Evolutionary conservation across 2,888 invertebrate species (phyloP).

Genomic region (Netelia inedita): DNA sequence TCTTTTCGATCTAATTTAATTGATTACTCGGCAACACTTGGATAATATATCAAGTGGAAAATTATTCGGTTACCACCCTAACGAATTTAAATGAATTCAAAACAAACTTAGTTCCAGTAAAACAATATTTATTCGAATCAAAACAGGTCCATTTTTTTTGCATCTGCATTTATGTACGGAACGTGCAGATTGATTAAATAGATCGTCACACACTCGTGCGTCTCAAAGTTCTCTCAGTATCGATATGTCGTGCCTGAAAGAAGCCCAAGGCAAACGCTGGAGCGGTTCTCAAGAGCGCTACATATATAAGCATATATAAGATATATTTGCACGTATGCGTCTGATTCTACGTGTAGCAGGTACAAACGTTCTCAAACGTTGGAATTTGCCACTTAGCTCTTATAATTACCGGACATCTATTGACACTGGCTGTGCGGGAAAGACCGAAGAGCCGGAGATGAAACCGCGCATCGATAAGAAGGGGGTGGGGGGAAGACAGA

Average conservation of each 20-base stretch:
- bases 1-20: too few species aligned
- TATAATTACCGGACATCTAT: conserved; percentile 68
- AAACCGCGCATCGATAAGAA: not conserved
- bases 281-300: conserved; percentile 49
- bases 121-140: not conserved
- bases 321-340: conserved; percentile 14
- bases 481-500: conserved; percentile 14
- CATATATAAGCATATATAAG: not conserved
- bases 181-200: conserved; percentile 30
- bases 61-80: not conserved
- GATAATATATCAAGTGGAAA: not conserved
- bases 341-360: conserved; percentile 61
- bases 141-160: not conserved
- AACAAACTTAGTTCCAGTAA: not conserved
- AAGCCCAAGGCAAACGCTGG: conserved; percentile 60
- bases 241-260: conserved; percentile 46
- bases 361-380: conserved; percentile 61
- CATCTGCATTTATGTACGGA: not conserved
- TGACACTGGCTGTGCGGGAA: conserved; percentile 51
- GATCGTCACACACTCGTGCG: conserved; percentile 13
- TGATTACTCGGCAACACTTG: too few species aligned
- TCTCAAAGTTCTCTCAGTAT: conserved; percentile 42
- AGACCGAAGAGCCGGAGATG: conserved; percentile 7
- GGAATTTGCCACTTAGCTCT: conserved; percentile 70
- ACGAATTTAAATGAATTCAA: conserved; percentile 2